phyloP scores from a whole-genome alignment of 2,113 vertebrate species.

The Phodopus roborovskii region DNA sequence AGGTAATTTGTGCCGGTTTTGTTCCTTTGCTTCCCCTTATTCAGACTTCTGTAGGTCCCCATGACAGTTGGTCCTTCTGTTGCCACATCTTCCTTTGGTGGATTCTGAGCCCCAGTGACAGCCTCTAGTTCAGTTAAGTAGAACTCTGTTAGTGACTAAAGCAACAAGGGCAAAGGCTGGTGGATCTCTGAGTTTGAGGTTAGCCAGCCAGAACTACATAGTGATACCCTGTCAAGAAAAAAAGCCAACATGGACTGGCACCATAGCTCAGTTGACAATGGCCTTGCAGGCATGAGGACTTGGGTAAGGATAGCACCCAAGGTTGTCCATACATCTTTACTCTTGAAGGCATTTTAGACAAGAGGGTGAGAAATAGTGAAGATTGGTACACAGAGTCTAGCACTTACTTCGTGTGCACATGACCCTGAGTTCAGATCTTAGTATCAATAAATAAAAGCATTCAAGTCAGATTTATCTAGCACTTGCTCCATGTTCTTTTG shows the following conservation, averaged over 20 bases:
- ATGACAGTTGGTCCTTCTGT: fast-evolving
- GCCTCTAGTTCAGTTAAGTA: neutral
- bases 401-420: neutral
- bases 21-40: neutral
- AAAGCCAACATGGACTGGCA: neutral
- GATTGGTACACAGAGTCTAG: too few relatives aligned
- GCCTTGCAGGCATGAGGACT: neutral
- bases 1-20: neutral
- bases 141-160: neutral
- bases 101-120: neutral
- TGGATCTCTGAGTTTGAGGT: too few relatives aligned
- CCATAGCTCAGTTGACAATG: neutral
- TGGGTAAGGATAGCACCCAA: neutral
- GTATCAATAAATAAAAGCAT: neutral
- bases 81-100: neutral
- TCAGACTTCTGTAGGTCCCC: neutral
- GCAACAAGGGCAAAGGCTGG: neutral
- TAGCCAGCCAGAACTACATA: neutral
- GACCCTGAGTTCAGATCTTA: neutral
- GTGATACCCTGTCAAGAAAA: neutral
- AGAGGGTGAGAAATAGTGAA: neutral
- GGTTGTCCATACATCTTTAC: neutral
- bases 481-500: neutral
- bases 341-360: neutral
- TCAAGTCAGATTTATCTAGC: neutral